Conservation (phyloP, 2,888 invertebrate species). For the Limnephilus lunatus region DNA sequence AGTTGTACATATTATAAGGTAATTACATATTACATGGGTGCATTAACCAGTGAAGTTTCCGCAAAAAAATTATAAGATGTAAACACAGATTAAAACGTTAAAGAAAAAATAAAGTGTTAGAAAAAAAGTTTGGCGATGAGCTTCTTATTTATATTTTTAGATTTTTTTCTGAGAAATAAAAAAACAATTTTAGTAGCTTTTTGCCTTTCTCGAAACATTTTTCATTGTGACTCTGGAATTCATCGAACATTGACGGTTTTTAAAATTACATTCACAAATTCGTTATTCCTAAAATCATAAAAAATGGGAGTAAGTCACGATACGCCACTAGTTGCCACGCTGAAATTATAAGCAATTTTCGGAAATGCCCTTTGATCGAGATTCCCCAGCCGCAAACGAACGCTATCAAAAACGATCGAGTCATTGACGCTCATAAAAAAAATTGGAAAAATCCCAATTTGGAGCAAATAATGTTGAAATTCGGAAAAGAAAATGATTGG, state of each 20-base stretch:
- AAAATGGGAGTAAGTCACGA: not conserved
- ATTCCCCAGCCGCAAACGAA: not conserved
- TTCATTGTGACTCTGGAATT: not conserved
- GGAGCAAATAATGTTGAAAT: not conserved
- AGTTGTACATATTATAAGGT: too few relatives aligned
- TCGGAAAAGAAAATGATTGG: not conserved
- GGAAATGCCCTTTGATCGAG: not conserved
- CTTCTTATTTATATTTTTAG: not conserved
- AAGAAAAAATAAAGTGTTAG: too few relatives aligned
- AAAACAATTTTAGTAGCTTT: too few relatives aligned
- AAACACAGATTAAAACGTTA: too few relatives aligned
- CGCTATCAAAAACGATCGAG: not conserved
- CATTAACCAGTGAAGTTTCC: too few relatives aligned
- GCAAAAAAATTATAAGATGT: too few relatives aligned
- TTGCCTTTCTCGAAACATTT: not conserved
- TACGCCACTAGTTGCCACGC: not conserved
- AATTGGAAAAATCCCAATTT: not conserved
- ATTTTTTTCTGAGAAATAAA: too few relatives aligned
- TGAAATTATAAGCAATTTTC: not conserved
- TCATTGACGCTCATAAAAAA: not conserved
- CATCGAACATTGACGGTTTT: not conserved
- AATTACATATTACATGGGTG: too few relatives aligned
- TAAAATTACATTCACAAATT: not conserved
- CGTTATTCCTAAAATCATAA: not conserved
- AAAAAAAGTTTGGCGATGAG: not conserved